A percentile compares a stretch with the other conserved stretches of the same genome.
phyloP scores from a whole-genome alignment of 1,140 invertebrate genomes.

The Drosophila equinoxialis region DNA sequence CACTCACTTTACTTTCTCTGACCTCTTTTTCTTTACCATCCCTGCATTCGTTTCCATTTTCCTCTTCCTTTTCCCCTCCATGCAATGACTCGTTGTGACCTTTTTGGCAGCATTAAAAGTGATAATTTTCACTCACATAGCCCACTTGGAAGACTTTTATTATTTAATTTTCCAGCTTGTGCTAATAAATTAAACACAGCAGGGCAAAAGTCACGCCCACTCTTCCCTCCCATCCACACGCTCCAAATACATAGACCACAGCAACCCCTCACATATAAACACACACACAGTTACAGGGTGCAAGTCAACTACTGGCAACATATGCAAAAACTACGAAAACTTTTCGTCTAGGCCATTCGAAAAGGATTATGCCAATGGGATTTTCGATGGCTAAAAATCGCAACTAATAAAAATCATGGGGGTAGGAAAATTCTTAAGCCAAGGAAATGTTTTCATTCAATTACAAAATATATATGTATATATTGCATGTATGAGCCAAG shows the following conservation, averaged over 20 bases:
- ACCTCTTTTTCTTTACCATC: slow-evolving; percentile 44
- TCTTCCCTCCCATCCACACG: slow-evolving; percentile 17
- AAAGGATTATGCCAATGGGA: slow-evolving; percentile 56
- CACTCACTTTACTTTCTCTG: slow-evolving; percentile 27
- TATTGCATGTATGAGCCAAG: background rate
- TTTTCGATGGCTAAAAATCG: slow-evolving; percentile 64
- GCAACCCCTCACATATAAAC: background rate
- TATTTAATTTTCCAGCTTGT: slow-evolving; percentile 71
- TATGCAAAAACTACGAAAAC: slow-evolving; percentile 69
- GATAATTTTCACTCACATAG: slow-evolving; percentile 70
- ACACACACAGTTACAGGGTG: background rate
- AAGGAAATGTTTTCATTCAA: slow-evolving; percentile 76
- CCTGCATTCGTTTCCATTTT: slow-evolving; percentile 4
- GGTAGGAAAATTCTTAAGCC: slow-evolving; percentile 52
- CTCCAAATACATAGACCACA: background rate
- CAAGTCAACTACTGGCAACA: slow-evolving; percentile 51
- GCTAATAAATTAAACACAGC: slow-evolving; percentile 75
- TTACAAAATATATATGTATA: slow-evolving; percentile 38
- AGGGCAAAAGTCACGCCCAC: slow-evolving; percentile 41
- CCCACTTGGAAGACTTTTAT: slow-evolving; percentile 72
- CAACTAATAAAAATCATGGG: slow-evolving; percentile 73
- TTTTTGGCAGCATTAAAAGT: slow-evolving; percentile 79
- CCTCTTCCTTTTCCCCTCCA: background rate
- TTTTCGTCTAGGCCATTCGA: slow-evolving; percentile 42
- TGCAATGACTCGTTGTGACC: slow-evolving; percentile 54